These are phyloP conservation scores for Spilogale gracilis DNA, from an alignment of 2,113 vertebrate species.

Conservation along the genomic window DNA sequence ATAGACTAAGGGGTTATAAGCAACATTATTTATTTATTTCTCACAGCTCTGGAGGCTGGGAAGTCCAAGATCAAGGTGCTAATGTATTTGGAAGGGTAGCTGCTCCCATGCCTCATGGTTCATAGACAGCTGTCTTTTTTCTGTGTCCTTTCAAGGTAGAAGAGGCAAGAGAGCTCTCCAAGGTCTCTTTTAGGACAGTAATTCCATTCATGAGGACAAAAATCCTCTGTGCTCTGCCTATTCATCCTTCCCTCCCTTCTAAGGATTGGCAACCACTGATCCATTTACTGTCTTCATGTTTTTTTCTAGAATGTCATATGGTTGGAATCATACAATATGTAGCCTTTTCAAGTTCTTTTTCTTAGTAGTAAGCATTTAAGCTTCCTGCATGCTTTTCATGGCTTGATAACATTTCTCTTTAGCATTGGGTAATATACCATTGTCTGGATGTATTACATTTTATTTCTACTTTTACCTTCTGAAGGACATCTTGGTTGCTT, in stretches of 20 bases:
- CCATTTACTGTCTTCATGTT: background rate
- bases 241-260: background rate
- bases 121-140: background rate
- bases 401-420: background rate
- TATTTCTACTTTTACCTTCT: slow-evolving; percentile 11
- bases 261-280: background rate
- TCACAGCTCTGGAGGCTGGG: background rate
- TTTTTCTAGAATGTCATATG: background rate
- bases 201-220: background rate
- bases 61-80: background rate
- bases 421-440: background rate
- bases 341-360: background rate
- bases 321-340: background rate
- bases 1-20: background rate
- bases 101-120: background rate
- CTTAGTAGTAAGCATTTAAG: background rate
- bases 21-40: background rate
- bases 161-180: background rate
- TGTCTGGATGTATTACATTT: background rate
- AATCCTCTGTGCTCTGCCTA: background rate
- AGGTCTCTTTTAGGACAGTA: background rate
- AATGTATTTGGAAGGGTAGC: background rate
- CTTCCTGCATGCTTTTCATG: slow-evolving; percentile 11
- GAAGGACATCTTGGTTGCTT: background rate
- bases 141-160: background rate